phyloP scores from a whole-genome alignment of 92 coral and sea anemone species.

The Meandrina meandrites region DNA sequence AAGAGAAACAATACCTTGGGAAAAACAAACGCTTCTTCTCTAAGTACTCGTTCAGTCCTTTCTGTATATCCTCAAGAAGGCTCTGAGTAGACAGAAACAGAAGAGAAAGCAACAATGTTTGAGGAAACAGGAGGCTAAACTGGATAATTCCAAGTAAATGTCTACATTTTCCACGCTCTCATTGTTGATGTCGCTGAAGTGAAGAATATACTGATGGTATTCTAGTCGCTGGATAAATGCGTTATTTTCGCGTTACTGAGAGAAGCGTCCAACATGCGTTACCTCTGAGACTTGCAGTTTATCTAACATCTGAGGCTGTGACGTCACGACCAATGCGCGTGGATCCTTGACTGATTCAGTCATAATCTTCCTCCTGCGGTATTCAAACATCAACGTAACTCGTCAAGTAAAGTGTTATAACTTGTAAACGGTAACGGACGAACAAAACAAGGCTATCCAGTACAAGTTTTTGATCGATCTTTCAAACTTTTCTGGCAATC shows the following conservation, averaged over 20 bases:
- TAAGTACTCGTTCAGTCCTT: constrained; percentile 90
- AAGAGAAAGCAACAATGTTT: not conserved
- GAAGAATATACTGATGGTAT: no score
- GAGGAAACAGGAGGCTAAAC: not conserved
- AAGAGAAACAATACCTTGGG: no score
- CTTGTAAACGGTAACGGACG: not conserved
- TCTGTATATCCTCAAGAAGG: constrained; percentile 91
- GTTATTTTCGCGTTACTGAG: no score
- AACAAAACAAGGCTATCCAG: not conserved
- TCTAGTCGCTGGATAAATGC: no score
- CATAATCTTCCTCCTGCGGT: constrained; percentile 92
- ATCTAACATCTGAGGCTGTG: constrained; percentile 85
- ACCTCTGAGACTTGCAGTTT: constrained; percentile 90
- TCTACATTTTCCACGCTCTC: not conserved
- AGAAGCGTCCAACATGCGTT: not conserved
- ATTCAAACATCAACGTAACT: not conserved
- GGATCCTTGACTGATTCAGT: constrained; percentile 89
- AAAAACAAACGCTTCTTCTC: constrained; percentile 97
- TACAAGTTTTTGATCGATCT: not conserved
- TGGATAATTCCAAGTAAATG: not conserved
- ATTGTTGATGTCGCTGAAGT: not conserved
- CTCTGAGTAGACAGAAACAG: constrained; percentile 51
- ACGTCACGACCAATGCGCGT: constrained; percentile 80
- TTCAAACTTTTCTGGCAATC: no score
- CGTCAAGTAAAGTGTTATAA: not conserved